phyloP scores from a whole-genome alignment of 2,113 vertebrate species.

The Hassar affinis region DNA sequence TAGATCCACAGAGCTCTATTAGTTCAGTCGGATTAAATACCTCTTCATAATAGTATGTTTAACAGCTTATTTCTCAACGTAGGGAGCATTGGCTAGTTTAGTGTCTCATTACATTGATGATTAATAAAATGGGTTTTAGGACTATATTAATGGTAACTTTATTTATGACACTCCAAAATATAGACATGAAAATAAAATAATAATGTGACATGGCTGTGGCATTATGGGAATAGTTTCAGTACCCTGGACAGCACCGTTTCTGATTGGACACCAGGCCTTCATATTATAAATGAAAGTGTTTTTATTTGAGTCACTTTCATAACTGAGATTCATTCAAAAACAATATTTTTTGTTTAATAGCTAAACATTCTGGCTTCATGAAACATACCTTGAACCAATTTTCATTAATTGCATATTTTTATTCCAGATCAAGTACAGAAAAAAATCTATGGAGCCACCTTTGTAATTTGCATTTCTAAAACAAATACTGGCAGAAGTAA shows the following conservation, averaged over 20 bases:
- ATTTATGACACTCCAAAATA: background rate
- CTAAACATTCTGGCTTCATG: too few species aligned
- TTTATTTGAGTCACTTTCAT: background rate
- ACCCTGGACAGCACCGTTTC: conserved; percentile 55
- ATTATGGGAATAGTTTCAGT: conserved; percentile 56
- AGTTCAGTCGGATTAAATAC: conserved; percentile 22
- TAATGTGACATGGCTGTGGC: conserved; percentile 25
- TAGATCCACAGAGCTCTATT: background rate
- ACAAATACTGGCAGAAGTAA: too few species aligned
- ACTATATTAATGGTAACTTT: background rate
- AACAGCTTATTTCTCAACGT: background rate
- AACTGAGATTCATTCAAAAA: background rate
- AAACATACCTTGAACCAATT: too few species aligned
- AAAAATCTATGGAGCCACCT: too few species aligned
- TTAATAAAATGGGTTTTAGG: background rate
- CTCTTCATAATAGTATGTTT: background rate
- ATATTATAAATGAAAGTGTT: conserved; percentile 23
- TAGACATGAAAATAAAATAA: conserved; percentile 1
- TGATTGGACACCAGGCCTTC: conserved; percentile 37
- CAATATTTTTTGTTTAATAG: background rate
- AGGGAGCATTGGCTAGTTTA: background rate
- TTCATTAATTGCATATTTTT: too few species aligned
- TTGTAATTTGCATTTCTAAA: too few species aligned
- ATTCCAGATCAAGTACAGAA: too few species aligned
- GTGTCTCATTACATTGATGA: background rate